Evolutionary conservation across 2,888 invertebrate species (phyloP), one percentile per base, ranked within the genome.

Genomic region (Cistogaster globosa): DNA sequence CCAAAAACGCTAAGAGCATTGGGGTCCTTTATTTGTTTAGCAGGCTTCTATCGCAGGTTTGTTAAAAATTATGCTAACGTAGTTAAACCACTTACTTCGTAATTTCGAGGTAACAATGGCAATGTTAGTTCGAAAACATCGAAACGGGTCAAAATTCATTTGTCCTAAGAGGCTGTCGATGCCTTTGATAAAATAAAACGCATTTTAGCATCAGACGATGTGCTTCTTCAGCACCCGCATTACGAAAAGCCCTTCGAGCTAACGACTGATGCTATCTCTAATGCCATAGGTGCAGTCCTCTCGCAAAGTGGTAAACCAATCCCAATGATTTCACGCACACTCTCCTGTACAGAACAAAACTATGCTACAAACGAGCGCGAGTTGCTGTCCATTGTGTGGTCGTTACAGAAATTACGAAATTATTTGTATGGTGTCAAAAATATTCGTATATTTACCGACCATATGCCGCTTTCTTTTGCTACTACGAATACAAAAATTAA

Each of bases 1-100:
- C 57, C 69, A 20, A 42, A 57, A 42, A 55, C 53, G 16, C 36
- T 69, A 55, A 69, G 69, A 16, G 69, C 69, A 12, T 55, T 55
- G 36, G 57, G 57, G 20, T 69, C 38, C 1, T 69, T 55, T 22
- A 69, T 69, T 55, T 55, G 69, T 38, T 22, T 69, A 36, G 68
- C 68, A 22, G n/a, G 68, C 12, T 53, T 53, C 38, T 65, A 65
- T 26, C 51, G 26, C 9, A 63, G 71, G 7, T 42, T 42, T 42
- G 11, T 42, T 11, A 42, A 42, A 51, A 68, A 86, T 63, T 20
- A 22, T 69, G 57, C 53, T 42, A 32, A 55, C 8, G 38, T 51
- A 69, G 57, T 55, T 22, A 60, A 72, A 36, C 45, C 57, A n/a
- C 22, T 60, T 48, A 60, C 58, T 32, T 42, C 9, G 11, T 42